Base-by-base conservation (phyloP, 92 coral and sea anemone species). In the Zoanthus gigantus region DNA sequence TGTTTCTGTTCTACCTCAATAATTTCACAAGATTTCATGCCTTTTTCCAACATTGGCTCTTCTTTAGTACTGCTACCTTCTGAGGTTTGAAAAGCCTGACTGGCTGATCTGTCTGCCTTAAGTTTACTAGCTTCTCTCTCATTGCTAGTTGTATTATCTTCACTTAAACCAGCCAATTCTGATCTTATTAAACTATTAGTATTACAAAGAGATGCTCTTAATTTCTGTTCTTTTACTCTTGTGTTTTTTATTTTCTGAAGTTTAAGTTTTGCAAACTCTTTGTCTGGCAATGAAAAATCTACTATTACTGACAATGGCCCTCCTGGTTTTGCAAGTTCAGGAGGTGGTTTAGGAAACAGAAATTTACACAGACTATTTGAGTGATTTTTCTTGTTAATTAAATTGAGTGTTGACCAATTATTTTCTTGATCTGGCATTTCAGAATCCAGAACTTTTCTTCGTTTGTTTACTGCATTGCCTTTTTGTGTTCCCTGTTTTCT, bases 221-320 rank as follows among this genome's bases (percentile, higher is more conserved):
- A 46, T 16, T 15, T 29, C 3, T 6, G n/a, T 13, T 72, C 82
- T 48, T 61, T 82, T 2, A 46, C 31, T 44, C 45, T 77, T 11
- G 56, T 14, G 46, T 53, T 69, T 67, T 87, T 93, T 50, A 95
- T 91, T 73, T 93, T 95, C 29, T 92, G 94, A 52, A 95, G 98
- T 84, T 95, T 95, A 53, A 93, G 71, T 81, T 93, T 93, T 7
- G 91, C 98, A 91, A 91, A 95, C 84, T 93, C 96, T 71, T 91
- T 89, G 72, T 95, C 98, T 30, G 98, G 98, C 76, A 95, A 85
- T 57, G 94, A 89, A 86, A 95, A 95, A 78, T 95, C 98, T 7
- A 91, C 93, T 7, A 88, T 61, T 56, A 92, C 78, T 9, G 78
- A 60, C 61, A 91, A 76, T 13, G 94, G 89, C 17, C 96, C 98